Evolutionary conservation across 2,797 vertebrate genomes (phyloP), one percentile per base, ranked within the genome.

Genomic region (Acrossocheilus fasciatus): DNA sequence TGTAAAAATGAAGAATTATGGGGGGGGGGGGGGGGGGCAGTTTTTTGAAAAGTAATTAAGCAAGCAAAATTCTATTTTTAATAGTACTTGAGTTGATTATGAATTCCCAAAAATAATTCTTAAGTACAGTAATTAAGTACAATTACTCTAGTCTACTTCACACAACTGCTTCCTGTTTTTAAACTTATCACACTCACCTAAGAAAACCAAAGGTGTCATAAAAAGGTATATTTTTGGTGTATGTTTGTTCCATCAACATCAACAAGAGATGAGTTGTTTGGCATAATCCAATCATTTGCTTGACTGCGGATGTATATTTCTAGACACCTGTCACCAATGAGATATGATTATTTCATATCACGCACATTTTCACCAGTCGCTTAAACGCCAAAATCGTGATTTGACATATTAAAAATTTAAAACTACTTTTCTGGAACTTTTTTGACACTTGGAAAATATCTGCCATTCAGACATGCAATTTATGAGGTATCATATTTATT

Each of bases 281-380:
- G 10, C 62, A 26, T 54, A 54, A 54, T 82, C 30, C 45, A 70
- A 82, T 82, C 14, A 72, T 41, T 70, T 57, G 47, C 4, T 82
- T 54, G 34, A 72, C 66, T 41, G 64, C 2, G 3, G 15, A 26
- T 70, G 14, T 47, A 74, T 34, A 47, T 83, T 62, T 43, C 8
- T 30, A 62, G 70, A 83, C 54, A 83, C 70, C 70, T 74, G 26
- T 59, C 82, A 83, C 10, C 26, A 82, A 6, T 41, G 20, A 70
- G 34, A n/a, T 20, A 36, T 34, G 43, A 66, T 34, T 41, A 26
- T 54, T 54, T 73, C 3, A 57, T 4, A 20, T 45, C 52, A 43
- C 36, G 20, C n/a, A 43, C 6, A 30, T 59, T 83, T 82, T 9
- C 6, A 17, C n/a, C 36, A 26, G 23, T 52, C 0, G 2, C 10